Evolutionary conservation across 2,797 vertebrate genomes (phyloP), one percentile per base, ranked within the genome.

Genomic region (Molossus molossus): DNA sequence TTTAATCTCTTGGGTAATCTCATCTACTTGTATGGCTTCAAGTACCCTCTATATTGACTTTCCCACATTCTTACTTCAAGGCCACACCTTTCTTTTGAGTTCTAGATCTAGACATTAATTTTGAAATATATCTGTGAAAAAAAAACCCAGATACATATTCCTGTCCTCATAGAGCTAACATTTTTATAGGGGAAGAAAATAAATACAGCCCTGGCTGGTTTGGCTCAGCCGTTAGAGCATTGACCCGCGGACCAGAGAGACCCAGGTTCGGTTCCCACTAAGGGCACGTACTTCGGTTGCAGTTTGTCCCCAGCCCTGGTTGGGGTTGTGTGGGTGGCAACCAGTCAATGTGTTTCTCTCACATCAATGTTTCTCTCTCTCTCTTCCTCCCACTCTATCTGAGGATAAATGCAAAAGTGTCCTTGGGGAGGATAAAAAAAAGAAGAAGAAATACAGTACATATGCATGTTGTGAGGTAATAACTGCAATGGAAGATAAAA

Each of bases 1-100:
- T 90, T 85, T 79, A 62, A 64, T 45, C 70, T 89, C 79, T 69
- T 77, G 3, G 33, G 33, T 77, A 40, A 94, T 84, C 64, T 77
- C 25, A 64, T 70, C 21, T 6, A 69, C n/a, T 72, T 40, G 45
- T 25, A 17, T 79, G 64, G 10, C 64, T 72, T 62, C 64, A 72
- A 48, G 64, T 72, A 69, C 45, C 53, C 14, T 21, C 10, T 62
- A 64, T 40, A 12, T 60, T 21, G 33, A 85, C 3, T 79, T 85
- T 64, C 17, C 80, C 12, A 53, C 23, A 20, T 69, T 50, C 45
- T 94, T 23, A 14, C 5, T 88, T 45, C 9, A 84, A 67, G 60
- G 20, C 17, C n/a, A 25, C 6, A 69, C 23, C 29, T 53, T 76
- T 67, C 53, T 67, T 84, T 67, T 90, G 64, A 62, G 25, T 70